Percentiles rank a stretch among this genome's conserved stretches.
Conservation (phyloP, 1,140 invertebrate species). For the Drosophila chauvacae region DNA sequence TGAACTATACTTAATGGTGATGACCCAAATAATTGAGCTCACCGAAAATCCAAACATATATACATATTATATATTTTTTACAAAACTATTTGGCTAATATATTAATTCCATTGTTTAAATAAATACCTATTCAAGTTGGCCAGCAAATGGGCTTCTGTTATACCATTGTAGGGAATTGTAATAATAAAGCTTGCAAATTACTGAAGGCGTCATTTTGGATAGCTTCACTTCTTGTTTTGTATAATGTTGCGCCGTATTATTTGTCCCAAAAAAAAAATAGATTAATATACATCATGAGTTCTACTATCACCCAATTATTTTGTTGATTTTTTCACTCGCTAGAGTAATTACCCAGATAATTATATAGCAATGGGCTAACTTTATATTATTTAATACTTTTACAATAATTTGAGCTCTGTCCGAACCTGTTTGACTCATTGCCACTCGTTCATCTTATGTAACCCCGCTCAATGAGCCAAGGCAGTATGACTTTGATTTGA, state of each 20-base stretch:
- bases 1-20: background rate
- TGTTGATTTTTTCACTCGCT: background rate
- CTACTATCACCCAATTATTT: background rate
- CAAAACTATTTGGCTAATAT: no score
- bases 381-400: constrained; percentile 3
- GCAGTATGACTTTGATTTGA: constrained; percentile 68
- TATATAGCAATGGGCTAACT: background rate
- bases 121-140: background rate
- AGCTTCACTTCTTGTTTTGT: background rate
- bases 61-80: background rate
- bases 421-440: constrained; percentile 1
- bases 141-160: background rate
- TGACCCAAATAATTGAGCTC: constrained; percentile 1
- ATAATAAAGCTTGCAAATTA: no score
- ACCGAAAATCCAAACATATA: background rate
- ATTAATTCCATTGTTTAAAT: background rate
- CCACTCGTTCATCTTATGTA: constrained; percentile 50
- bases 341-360: background rate
- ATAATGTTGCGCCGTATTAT: background rate
- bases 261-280: background rate
- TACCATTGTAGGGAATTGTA: no score
- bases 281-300: background rate
- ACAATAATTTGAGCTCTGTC: background rate
- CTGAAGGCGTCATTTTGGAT: no score
- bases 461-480: constrained; percentile 66